Evolutionary conservation across 2,888 invertebrate species (phyloP).

Genomic region (Torymus texanus): DNA sequence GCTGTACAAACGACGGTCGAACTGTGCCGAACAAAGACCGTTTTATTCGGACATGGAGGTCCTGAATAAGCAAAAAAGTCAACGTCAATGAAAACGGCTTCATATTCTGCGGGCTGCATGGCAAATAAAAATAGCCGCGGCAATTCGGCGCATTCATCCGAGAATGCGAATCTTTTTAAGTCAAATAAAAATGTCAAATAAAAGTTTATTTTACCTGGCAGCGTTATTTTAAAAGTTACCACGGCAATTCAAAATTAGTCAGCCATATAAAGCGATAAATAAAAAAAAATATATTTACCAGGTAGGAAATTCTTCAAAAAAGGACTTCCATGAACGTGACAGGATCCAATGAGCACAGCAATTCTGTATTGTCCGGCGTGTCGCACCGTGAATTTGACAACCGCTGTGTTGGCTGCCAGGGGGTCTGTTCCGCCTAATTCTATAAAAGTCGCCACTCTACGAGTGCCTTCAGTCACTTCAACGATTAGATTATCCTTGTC

Average conservation of each 20-base stretch:
- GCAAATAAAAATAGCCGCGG: no score
- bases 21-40: slow-evolving; percentile 88
- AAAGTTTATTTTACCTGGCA: not conserved
- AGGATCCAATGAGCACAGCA: slow-evolving; percentile 88
- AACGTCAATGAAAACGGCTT: slow-evolving; percentile 9
- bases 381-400: slow-evolving; percentile 94
- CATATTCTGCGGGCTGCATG: not conserved
- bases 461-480: slow-evolving; percentile 89
- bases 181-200: not conserved
- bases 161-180: not conserved
- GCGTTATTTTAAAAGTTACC: no score
- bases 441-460: slow-evolving; percentile 88
- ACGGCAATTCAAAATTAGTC: no score
- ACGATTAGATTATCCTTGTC: slow-evolving; percentile 93
- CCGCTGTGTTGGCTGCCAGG: slow-evolving; percentile 88
- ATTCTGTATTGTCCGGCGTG: slow-evolving; percentile 93
- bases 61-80: slow-evolving; percentile 75
- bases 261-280: no score
- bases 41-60: slow-evolving; percentile 87
- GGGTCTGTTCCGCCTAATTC: slow-evolving; percentile 92
- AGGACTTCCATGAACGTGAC: slow-evolving; percentile 90
- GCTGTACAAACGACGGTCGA: slow-evolving; percentile 91
- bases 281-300: slow-evolving; percentile 69
- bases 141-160: not conserved
- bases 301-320: slow-evolving; percentile 89